Evolutionary conservation across 2,888 invertebrate genomes (phyloP).

Genomic region (Eurois occulta): DNA sequence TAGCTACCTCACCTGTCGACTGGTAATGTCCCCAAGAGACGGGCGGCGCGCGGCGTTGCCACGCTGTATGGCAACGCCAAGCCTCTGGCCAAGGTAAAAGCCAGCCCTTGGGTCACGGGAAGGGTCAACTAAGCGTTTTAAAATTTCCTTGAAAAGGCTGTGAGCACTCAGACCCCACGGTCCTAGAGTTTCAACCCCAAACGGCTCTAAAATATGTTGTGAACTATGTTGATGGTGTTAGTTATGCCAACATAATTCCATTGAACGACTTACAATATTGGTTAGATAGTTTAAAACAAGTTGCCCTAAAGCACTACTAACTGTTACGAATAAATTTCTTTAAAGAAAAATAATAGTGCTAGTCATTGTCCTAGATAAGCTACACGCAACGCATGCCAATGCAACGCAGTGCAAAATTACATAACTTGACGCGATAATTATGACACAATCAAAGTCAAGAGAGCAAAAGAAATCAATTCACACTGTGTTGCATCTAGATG

Average conservation of each 20-base stretch:
- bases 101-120: too few species aligned
- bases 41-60: too few species aligned
- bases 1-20: too few species aligned
- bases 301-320: background rate
- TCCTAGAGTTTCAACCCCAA: too few species aligned
- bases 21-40: too few species aligned
- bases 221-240: background rate
- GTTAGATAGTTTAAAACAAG: background rate
- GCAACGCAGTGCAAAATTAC: slow-evolving; percentile 12
- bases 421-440: slow-evolving; percentile 12
- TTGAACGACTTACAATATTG: background rate
- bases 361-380: background rate
- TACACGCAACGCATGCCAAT: background rate
- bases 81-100: too few species aligned
- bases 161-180: too few species aligned
- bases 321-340: background rate
- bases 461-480: slow-evolving; percentile 8
- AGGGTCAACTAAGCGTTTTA: too few species aligned
- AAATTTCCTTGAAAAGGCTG: too few species aligned
- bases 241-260: background rate
- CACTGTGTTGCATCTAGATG: slow-evolving; percentile 9
- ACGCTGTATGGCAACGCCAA: too few species aligned
- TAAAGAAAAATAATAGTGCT: background rate
- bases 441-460: slow-evolving; percentile 29
- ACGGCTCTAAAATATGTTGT: too few species aligned